Conservation (phyloP, 2,113 vertebrate species). For the Chelonoidis abingdonii region DNA sequence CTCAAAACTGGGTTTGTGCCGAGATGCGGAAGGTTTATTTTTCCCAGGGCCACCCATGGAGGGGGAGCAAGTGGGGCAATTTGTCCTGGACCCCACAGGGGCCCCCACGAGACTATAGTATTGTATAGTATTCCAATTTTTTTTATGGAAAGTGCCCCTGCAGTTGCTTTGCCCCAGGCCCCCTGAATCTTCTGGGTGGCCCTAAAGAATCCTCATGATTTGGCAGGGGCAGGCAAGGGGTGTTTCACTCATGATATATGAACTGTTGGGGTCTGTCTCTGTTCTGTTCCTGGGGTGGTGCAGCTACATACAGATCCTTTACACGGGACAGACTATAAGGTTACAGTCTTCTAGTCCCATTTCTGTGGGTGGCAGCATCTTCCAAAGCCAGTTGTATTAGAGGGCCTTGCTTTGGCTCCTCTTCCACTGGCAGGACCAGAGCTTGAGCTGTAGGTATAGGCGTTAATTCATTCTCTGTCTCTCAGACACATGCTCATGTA, state of each 20-base stretch:
- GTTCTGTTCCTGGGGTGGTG: neutral
- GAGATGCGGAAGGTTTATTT: too few species aligned
- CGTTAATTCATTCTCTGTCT: neutral
- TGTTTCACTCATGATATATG: neutral
- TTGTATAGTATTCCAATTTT: too few species aligned
- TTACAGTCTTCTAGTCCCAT: neutral
- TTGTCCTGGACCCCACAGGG: too few species aligned
- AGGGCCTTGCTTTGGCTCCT: neutral
- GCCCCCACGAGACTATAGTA: too few species aligned
- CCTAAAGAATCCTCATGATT: neutral
- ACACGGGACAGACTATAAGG: neutral
- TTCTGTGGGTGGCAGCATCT: neutral
- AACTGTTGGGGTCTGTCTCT: neutral
- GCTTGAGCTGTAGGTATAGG: neutral
- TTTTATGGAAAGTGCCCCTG: too few species aligned
- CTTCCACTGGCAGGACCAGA: neutral
- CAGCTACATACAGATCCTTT: neutral
- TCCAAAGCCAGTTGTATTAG: neutral
- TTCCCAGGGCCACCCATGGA: too few species aligned
- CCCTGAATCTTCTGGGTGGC: too few species aligned
- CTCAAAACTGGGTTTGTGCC: too few species aligned
- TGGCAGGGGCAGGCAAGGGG: too few species aligned
- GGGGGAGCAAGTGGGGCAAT: too few species aligned
- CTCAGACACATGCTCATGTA: neutral
- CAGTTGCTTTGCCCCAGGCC: too few species aligned